Evolutionary conservation across 1,140 invertebrate genomes (phyloP).

Genomic region (Panagrolaimus sp.): DNA sequence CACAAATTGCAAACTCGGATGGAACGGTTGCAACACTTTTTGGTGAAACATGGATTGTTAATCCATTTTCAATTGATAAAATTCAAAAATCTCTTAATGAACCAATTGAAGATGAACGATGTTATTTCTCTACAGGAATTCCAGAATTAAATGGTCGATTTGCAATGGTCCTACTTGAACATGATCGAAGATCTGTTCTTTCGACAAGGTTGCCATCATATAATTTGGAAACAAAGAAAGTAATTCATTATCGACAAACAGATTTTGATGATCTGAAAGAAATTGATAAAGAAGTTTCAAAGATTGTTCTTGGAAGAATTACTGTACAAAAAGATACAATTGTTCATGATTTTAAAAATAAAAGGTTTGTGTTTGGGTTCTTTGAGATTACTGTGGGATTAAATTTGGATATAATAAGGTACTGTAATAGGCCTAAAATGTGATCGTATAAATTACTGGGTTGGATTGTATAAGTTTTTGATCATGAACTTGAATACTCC

Average conservation of each 20-base stretch:
- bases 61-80: conserved; percentile 19
- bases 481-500: no score
- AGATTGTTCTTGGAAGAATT: neutral
- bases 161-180: neutral
- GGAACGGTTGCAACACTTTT: conserved; percentile 21
- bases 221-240: neutral
- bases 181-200: neutral
- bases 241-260: neutral
- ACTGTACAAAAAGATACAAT: neutral
- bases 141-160: neutral
- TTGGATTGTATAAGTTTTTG: no score
- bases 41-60: conserved; percentile 20
- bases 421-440: no score
- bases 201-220: neutral
- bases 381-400: no score
- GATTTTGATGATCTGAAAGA: neutral
- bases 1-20: conserved; percentile 17
- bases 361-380: neutral
- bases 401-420: no score
- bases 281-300: neutral
- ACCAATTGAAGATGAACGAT: neutral
- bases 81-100: neutral
- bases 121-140: neutral
- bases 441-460: no score
- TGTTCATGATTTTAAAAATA: neutral